These are phyloP conservation scores for Nomada flava DNA, from an alignment of 2,888 invertebrate genomes.

Conservation along the genomic window DNA sequence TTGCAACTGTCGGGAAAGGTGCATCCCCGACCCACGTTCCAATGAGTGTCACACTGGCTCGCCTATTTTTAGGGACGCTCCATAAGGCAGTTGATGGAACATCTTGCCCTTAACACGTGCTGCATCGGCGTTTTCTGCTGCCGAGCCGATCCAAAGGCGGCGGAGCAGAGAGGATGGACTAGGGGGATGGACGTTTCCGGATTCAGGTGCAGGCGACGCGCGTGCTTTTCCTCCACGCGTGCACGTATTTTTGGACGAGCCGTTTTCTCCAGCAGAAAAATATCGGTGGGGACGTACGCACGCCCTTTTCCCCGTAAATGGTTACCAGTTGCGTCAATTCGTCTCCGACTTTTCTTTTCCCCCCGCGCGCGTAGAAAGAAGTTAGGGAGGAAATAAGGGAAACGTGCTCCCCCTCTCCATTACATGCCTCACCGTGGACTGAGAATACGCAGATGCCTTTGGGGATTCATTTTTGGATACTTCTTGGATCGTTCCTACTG, in stretches of 20 bases:
- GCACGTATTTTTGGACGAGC: slow-evolving; percentile 68
- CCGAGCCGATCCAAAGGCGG: slow-evolving; percentile 37
- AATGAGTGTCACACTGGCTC: slow-evolving; percentile 21
- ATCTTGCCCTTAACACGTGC: slow-evolving; percentile 71
- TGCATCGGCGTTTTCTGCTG: slow-evolving; percentile 63
- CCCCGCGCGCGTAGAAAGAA: slow-evolving; percentile 1
- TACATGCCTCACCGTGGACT: no score
- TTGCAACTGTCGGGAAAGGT: slow-evolving; percentile 45
- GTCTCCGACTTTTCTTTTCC: slow-evolving; percentile 21
- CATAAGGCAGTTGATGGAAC: slow-evolving; percentile 38
- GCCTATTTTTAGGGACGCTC: slow-evolving; percentile 65
- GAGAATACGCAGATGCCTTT: no score
- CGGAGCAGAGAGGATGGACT: not conserved
- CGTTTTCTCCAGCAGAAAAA: slow-evolving; percentile 1
- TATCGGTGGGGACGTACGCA: slow-evolving; percentile 16
- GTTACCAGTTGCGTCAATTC: slow-evolving; percentile 31
- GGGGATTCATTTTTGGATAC: no score
- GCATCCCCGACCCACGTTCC: slow-evolving; percentile 33
- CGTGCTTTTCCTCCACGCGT: slow-evolving; percentile 40
- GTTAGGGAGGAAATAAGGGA: not conserved
- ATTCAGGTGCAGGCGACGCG: slow-evolving; percentile 64
- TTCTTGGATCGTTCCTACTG: no score
- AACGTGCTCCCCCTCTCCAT: not conserved
- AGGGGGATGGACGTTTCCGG: slow-evolving; percentile 21
- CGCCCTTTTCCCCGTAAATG: slow-evolving; percentile 9